Evolutionary conservation across 2,113 vertebrate species (phyloP).

Genomic region (Syngnathus floridae): DNA sequence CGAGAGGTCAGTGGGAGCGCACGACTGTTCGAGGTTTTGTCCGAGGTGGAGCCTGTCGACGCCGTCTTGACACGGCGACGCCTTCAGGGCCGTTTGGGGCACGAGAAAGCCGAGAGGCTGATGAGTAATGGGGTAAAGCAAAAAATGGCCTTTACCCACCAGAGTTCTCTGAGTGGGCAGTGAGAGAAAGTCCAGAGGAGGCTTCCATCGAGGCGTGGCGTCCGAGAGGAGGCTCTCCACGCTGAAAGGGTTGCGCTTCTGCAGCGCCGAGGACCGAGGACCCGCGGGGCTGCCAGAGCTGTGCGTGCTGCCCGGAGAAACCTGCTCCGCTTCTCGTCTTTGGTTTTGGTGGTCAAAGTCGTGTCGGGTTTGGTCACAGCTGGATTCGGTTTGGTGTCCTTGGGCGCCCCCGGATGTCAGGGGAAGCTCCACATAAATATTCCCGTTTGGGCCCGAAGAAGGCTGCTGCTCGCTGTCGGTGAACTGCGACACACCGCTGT

Average conservation of each 20-base stretch:
- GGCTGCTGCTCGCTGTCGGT: conserved; percentile 70
- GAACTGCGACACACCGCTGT: conserved; percentile 84
- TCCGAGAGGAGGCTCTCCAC: conserved; percentile 86
- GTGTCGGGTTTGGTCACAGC: conserved; percentile 70
- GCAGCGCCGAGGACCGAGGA: conserved; percentile 61
- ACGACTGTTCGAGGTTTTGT: conserved; percentile 49
- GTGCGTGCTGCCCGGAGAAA: conserved; percentile 60
- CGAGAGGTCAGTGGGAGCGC: conserved; percentile 40
- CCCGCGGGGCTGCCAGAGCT: conserved; percentile 54
- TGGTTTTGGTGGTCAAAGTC: conserved; percentile 70
- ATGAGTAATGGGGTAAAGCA: conserved; percentile 90
- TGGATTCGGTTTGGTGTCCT: conserved; percentile 63
- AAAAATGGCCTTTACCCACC: conserved; percentile 88
- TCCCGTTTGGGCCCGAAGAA: conserved; percentile 35
- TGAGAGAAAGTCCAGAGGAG: conserved; percentile 75
- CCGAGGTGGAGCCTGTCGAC: conserved; percentile 35
- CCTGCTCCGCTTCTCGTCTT: conserved; percentile 76
- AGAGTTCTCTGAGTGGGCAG: conserved; percentile 78
- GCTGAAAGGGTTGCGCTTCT: conserved; percentile 85
- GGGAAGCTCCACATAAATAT: conserved; percentile 50
- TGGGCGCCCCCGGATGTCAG: conserved; percentile 24
- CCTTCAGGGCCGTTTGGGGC: conserved; percentile 82
- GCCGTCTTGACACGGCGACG: conserved; percentile 54
- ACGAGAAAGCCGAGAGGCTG: conserved; percentile 90
- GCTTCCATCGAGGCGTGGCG: conserved; percentile 77